Base-by-base conservation (phyloP, 2,113 vertebrate species). In the Patagioenas fasciata region DNA sequence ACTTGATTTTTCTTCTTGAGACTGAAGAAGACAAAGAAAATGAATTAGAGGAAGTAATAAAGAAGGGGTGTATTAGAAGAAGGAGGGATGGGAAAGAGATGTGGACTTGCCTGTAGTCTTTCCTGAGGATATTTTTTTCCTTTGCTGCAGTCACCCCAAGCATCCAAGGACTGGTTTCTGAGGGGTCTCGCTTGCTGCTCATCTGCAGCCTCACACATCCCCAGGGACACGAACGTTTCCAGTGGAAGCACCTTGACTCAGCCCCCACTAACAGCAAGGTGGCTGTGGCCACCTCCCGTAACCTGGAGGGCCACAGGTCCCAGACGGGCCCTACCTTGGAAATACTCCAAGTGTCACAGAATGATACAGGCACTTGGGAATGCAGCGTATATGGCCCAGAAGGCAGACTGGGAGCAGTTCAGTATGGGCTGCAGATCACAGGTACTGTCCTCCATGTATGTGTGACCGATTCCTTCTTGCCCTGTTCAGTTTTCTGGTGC, bases 191-290 rank as follows among this genome's bases (percentile, higher is more conserved):
- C 71, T 80, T 97, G 92, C 29, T 51, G 44, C 95, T 97, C 78
- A 38, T 17, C 53, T 97, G 97, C 80, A 70, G 88, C 20, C 62
- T 97, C 77, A 94, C 64, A 2, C 89, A 91, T 34, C 31, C 24
- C 50, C 29, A 28, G 2, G 97, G 97, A 86, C 62, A 89, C 1
- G 98, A 98, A 65, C 67, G 0, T 44, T 97, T 98, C 88, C 94
- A 97, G 44, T 98, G 98, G 98, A 82, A n/a, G 4, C 47, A 82
- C 31, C 69, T 97, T 3, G 10, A 40, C 42, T 77, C 70, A 38
- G 34, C 12, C 44, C 16, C 77, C 14, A 2, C 53, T 36, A 94
- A 74, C 8, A 54, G 66, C 40, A 95, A 88, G 48, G 29, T 51
- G 32, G 17, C 51, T 54, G 17, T 7, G 19, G 26, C 66, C 36